These are phyloP conservation scores for Hypocryptadius cinnamomeus DNA, from an alignment of 2,113 vertebrate genomes.

Conservation along the genomic window DNA sequence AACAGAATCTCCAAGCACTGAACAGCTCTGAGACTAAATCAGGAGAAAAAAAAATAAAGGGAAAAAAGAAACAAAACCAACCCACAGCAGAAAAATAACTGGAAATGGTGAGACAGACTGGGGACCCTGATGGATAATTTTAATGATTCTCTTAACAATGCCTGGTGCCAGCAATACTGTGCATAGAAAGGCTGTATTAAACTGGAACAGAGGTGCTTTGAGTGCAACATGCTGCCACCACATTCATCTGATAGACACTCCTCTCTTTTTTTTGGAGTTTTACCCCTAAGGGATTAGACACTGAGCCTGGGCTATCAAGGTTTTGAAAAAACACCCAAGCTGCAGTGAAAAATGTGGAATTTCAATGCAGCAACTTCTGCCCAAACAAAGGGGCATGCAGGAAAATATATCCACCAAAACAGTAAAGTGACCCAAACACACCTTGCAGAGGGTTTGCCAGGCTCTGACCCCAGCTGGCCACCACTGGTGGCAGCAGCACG, in stretches of 20 bases:
- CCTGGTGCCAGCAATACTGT: neutral
- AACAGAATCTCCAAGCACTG: neutral
- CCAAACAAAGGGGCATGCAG: neutral
- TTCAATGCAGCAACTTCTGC: neutral
- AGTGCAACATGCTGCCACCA: neutral
- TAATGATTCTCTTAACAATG: neutral
- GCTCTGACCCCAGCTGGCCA: neutral
- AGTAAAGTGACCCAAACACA: neutral
- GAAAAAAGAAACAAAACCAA: neutral
- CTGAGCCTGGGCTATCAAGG: neutral
- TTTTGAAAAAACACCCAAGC: neutral
- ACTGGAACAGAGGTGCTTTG: neutral
- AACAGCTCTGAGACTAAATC: neutral
- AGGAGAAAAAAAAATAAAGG: neutral
- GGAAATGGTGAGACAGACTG: neutral
- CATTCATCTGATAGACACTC: neutral
- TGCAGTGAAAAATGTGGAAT: neutral
- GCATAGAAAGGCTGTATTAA: neutral
- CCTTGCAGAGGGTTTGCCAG: neutral
- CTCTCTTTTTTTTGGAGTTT: neutral
- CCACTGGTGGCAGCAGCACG: neutral
- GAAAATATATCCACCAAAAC: neutral
- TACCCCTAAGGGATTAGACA: neutral
- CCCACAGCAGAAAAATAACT: neutral
- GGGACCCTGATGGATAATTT: neutral